Evolutionary conservation across 2,797 vertebrate genomes (phyloP), one percentile per base, ranked within the genome.

Genomic region (Merluccius polli): DNA sequence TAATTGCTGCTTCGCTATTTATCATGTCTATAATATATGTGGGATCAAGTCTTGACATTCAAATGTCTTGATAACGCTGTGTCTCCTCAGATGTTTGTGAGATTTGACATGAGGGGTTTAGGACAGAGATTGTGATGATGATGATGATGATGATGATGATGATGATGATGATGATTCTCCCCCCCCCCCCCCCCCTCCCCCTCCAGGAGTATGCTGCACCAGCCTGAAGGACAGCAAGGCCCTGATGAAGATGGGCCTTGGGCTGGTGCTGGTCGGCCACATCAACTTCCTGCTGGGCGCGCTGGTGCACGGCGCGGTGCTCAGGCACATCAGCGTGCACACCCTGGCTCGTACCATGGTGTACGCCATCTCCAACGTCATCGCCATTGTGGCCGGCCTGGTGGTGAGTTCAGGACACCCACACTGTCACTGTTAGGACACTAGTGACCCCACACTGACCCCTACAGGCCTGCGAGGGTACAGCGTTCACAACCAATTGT

Each of bases 241-340:
- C 87, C 90, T 99, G 82, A 97, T 97, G 98, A 98, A 96, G 89
- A 95, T 95, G 0, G 97, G 97, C 6, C 92, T 99, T 86, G 93
- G 93, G 52, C 88, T 97, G 88, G 95, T 98, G 71, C 93, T 98
- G 65, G 87, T 94, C 24, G 96, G 97, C 7, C 97, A 99, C 30
- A 84, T 98, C 77, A 96, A 93, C 90, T 98, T 99, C 86, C 88
- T 98, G 44, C 81, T 93, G 0, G 94, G 93, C 0, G 93, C 95
- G 0, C 88, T 98, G 3, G 91, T 97, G 31, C 96, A 97, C 0
- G 95, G 98, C 27, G 93, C 92, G 0, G 93, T 97, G 77, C 94
- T 98, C 80, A 90, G 96, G 73, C 94, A 97, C 16, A 92, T 97
- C 77, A 85, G 85, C 0, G 15, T 89, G 1, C 83, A 92, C 32